Evolutionary conservation across 1,140 invertebrate genomes (phyloP), one percentile per base, ranked within the genome.

Genomic region (Euglossa dilemma): DNA sequence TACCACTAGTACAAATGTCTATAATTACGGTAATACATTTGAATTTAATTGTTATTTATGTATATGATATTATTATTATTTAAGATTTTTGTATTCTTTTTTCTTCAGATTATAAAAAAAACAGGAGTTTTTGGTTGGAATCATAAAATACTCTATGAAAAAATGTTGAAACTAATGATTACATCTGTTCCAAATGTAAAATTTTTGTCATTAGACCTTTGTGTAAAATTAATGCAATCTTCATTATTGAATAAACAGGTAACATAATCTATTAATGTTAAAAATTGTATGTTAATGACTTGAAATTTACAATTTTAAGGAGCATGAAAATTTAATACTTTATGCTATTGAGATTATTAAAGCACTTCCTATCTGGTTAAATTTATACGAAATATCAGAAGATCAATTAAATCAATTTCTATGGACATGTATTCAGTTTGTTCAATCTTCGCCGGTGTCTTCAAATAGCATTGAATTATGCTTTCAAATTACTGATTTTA

Each of bases 81-180:
- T 47, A 71, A 75, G 18, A 85, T 50, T 43, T 67, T 25, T 43
- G 59, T 77, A 81, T 74, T 80, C 36, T 36, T 59, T 8, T 66
- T 67, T 52, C 80, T 80, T 72, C 25, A 94, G 91, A 93, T 94
- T 71, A 90, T 94, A 72, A 74, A 84, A 23, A 90, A 92, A 73
- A 90, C 91, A 54, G 89, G 91, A 45, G 80, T 92, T 59, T 90
- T 87, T 18, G 80, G 69, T 43, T 93, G 92, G 92, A 75, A 91
- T 71, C 70, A 66, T 16, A 43, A 64, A 50, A 69, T 57, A 61
- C 73, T 94, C 0, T 93, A 88, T 87, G 43, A 83, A 6, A 86
- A 85, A 72, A 45, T 91, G 54, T 76, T 90, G 16, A 78, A 83
- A 83, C 86, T 91, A 28, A 64, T 94, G 9, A 28, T 76, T 9